Percentiles rank a stretch among this genome's conserved stretches.
phyloP scores from a whole-genome alignment of 1,140 invertebrate species.

The Drosophila ironensis region DNA sequence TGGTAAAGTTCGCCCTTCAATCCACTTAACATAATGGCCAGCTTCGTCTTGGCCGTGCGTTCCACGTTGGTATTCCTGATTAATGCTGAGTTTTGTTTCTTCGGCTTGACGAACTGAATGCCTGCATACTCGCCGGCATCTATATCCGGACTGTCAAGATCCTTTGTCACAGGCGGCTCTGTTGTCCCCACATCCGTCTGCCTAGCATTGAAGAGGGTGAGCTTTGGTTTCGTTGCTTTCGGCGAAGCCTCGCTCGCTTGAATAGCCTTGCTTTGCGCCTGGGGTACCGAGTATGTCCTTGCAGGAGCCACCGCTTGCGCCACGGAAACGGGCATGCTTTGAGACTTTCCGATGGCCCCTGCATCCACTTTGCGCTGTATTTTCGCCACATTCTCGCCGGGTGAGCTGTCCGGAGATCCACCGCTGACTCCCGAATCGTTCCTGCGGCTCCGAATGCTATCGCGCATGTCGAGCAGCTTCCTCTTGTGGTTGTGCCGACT shows the following conservation, averaged over 20 bases:
- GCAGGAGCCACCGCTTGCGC: constrained; percentile 34
- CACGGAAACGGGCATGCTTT: constrained; percentile 45
- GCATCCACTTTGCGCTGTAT: constrained; percentile 52
- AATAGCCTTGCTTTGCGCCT: not conserved
- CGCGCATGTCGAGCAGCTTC: constrained; percentile 49
- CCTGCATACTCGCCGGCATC: constrained; percentile 64
- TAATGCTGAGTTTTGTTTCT: constrained; percentile 38
- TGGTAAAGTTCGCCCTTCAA: constrained; percentile 72
- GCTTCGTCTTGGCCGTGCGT: constrained; percentile 73
- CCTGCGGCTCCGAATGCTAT: constrained; percentile 5
- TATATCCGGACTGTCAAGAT: constrained; percentile 55
- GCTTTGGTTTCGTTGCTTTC: constrained; percentile 48
- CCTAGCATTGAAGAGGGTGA: constrained; percentile 73
- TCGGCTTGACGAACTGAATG: constrained; percentile 78
- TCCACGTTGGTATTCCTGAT: constrained; percentile 58
- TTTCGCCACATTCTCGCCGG: constrained; percentile 48
- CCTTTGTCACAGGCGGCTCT: not conserved
- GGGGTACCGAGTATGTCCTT: constrained; percentile 43
- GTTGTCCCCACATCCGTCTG: not conserved
- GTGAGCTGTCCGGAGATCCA: constrained; percentile 52
- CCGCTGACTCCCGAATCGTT: not conserved
- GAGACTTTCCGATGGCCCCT: constrained; percentile 17
- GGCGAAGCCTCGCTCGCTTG: not conserved
- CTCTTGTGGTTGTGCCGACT: constrained; percentile 56
- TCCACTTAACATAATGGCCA: constrained; percentile 75